These are phyloP conservation scores for Mycalesis mineus DNA, from an alignment of 2,888 invertebrate genomes.

Conservation along the genomic window DNA sequence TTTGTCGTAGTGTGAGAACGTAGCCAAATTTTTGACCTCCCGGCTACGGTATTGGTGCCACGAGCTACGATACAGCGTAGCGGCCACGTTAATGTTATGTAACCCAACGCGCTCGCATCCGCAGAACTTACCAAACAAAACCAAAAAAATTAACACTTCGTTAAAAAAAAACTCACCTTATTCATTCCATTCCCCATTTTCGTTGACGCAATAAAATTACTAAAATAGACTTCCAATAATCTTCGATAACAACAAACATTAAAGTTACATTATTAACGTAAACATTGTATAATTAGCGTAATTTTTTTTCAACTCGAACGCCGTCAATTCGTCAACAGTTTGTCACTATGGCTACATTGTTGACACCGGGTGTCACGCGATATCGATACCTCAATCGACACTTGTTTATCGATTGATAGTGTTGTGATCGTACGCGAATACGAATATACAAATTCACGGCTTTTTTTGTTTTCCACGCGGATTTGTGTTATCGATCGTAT, in stretches of 20 bases:
- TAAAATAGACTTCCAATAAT: slow-evolving; percentile 48
- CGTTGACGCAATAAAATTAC: slow-evolving; percentile 29
- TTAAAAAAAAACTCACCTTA: slow-evolving; percentile 80
- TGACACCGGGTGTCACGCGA: slow-evolving; percentile 63
- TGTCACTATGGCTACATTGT: slow-evolving; percentile 77
- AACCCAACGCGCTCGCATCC: slow-evolving; percentile 34
- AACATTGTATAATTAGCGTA: slow-evolving; percentile 34
- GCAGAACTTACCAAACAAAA: slow-evolving; percentile 25
- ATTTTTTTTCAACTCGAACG: slow-evolving; percentile 30
- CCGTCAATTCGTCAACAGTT: slow-evolving; percentile 64
- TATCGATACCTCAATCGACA: slow-evolving; percentile 47
- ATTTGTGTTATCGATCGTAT: slow-evolving; percentile 37
- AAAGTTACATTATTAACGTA: slow-evolving; percentile 12
- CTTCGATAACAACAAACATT: slow-evolving; percentile 11
- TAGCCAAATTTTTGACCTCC: slow-evolving; percentile 15
- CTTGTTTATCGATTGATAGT: slow-evolving; percentile 37
- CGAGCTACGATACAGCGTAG: slow-evolving; percentile 29
- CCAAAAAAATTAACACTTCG: neutral
- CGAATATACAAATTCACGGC: slow-evolving; percentile 20
- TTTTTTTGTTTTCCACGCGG: slow-evolving; percentile 30
- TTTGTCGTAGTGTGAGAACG: neutral
- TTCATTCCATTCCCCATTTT: slow-evolving; percentile 93
- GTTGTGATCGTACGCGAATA: slow-evolving; percentile 19
- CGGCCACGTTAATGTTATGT: slow-evolving; percentile 42
- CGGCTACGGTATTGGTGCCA: slow-evolving; percentile 16